phyloP scores from a whole-genome alignment of 2,888 invertebrate genomes.

The Crepidodera aurea region DNA sequence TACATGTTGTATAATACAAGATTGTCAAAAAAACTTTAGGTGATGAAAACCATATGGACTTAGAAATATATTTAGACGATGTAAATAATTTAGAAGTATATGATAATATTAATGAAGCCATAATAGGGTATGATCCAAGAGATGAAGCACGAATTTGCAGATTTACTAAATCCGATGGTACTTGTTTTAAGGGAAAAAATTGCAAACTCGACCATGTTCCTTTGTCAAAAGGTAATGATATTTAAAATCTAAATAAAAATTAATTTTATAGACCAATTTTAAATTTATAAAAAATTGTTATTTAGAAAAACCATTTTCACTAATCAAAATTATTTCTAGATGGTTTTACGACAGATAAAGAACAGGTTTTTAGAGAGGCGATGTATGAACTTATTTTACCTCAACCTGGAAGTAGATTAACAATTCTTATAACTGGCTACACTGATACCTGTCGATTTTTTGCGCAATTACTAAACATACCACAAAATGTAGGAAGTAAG shows the following conservation, averaged over 20 bases:
- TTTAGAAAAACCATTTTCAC: no score
- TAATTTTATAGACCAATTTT: no score
- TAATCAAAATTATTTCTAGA: slow-evolving; percentile 43
- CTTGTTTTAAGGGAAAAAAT: slow-evolving; percentile 50
- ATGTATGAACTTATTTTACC: slow-evolving; percentile 41
- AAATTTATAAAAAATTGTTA: no score
- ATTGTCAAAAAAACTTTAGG: slow-evolving; percentile 16
- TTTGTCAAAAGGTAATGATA: slow-evolving; percentile 46
- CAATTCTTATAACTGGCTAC: slow-evolving; percentile 46
- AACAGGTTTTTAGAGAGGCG: slow-evolving; percentile 38
- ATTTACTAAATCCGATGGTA: slow-evolving; percentile 47
- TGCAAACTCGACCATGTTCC: slow-evolving; percentile 51
- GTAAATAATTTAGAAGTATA: slow-evolving; percentile 41
- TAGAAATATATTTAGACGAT: slow-evolving; percentile 44
- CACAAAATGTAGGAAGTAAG: slow-evolving; percentile 37
- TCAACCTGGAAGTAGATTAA: slow-evolving; percentile 31
- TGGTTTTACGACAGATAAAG: slow-evolving; percentile 51
- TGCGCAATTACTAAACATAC: slow-evolving; percentile 41
- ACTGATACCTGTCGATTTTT: slow-evolving; percentile 45
- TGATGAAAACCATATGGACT: slow-evolving; percentile 41
- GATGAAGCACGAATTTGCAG: slow-evolving; percentile 52
- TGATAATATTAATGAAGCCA: slow-evolving; percentile 51
- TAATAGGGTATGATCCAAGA: slow-evolving; percentile 52
- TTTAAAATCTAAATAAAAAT: no score
- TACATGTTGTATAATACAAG: no score